These are phyloP conservation scores for Sialis fuliginosa DNA, from an alignment of 2,888 invertebrate species.

Conservation along the genomic window DNA sequence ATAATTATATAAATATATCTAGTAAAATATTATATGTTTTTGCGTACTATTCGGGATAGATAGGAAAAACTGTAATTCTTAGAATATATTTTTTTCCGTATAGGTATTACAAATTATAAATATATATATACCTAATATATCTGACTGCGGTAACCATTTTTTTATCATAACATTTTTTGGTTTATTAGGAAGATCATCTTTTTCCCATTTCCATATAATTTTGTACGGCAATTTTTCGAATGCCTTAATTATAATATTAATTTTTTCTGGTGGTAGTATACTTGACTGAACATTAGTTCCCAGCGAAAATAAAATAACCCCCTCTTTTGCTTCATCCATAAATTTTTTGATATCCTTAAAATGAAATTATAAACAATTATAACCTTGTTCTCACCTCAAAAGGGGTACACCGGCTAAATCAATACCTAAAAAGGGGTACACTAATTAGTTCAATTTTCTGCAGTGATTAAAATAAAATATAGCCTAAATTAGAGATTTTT, in stretches of 20 bases:
- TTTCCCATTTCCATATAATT: slow-evolving; percentile 21
- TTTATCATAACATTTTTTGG: slow-evolving; percentile 19
- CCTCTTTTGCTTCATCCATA: slow-evolving; percentile 16
- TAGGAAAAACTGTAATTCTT: too few relatives aligned
- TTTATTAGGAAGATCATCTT: slow-evolving; percentile 13
- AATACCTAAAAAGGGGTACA: too few relatives aligned
- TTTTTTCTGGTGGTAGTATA: slow-evolving; percentile 11
- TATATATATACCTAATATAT: slow-evolving; percentile 18
- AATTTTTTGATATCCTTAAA: slow-evolving; percentile 14
- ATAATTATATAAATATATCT: too few relatives aligned
- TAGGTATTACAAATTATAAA: slow-evolving; percentile 4
- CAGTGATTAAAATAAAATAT: too few relatives aligned
- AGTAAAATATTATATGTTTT: too few relatives aligned
- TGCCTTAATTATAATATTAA: slow-evolving; percentile 14
- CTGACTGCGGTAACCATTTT: slow-evolving; percentile 22
- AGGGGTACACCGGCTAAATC: too few relatives aligned
- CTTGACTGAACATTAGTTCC: slow-evolving; percentile 18
- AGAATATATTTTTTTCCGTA: too few relatives aligned
- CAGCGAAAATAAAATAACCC: slow-evolving; percentile 20
- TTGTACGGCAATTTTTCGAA: slow-evolving; percentile 19
- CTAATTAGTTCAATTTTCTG: too few relatives aligned
- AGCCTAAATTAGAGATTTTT: too few relatives aligned
- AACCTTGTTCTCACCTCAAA: too few relatives aligned
- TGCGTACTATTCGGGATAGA: too few relatives aligned
- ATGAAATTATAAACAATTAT: neutral